Conservation (phyloP, 2,113 vertebrate species). For the Lontra canadensis region DNA sequence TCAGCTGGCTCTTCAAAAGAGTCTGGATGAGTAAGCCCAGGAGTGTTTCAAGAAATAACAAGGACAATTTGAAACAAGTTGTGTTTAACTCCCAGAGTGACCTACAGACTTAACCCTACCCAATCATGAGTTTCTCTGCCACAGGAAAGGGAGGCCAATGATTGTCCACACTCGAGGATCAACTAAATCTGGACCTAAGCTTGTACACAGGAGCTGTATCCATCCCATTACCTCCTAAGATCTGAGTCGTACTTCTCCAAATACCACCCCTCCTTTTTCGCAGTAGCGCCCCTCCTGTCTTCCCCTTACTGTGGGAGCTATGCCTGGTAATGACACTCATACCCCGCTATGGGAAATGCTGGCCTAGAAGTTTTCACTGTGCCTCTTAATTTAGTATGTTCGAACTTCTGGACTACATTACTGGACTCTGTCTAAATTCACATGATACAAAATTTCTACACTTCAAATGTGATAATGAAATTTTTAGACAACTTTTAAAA, state of each 20-base stretch:
- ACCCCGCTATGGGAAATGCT: background rate
- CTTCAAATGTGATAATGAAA: background rate
- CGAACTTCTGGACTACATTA: background rate
- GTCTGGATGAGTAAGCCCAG: background rate
- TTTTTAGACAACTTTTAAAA: background rate
- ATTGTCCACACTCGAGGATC: background rate
- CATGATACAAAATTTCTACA: background rate
- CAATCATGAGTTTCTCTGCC: too few species aligned
- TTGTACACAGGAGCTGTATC: background rate
- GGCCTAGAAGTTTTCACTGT: background rate
- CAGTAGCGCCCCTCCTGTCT: background rate
- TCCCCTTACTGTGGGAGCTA: background rate
- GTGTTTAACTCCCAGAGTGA: background rate
- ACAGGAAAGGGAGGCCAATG: background rate
- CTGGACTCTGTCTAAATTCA: background rate
- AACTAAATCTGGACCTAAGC: background rate
- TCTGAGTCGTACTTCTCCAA: background rate
- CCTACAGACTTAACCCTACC: background rate
- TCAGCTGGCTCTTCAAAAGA: background rate
- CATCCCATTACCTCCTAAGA: background rate
- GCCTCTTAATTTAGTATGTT: background rate
- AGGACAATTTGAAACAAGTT: background rate
- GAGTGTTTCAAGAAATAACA: background rate
- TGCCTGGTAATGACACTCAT: background rate
- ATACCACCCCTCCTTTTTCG: background rate